Evolutionary conservation across 2,888 invertebrate genomes (phyloP).

Genomic region (Choreutis nemorana): DNA sequence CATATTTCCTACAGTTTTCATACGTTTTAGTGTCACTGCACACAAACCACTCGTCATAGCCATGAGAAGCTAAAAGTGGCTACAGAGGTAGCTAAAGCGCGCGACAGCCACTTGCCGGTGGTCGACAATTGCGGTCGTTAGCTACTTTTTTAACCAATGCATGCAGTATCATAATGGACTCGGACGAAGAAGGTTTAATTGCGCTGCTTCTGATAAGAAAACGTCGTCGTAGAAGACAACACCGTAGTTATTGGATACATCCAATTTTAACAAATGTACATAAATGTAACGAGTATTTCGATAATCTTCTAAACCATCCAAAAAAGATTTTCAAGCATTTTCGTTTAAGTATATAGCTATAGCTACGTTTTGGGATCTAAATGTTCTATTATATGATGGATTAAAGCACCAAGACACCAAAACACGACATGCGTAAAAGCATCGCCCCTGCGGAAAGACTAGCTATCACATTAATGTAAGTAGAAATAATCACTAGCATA

Average conservation of each 20-base stretch:
- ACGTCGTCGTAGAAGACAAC: slow-evolving; percentile 15
- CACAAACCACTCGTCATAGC: too few species aligned
- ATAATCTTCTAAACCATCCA: slow-evolving; percentile 14
- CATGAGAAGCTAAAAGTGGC: too few species aligned
- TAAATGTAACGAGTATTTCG: slow-evolving; percentile 15
- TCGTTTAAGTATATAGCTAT: slow-evolving; percentile 15
- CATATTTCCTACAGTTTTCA: background rate
- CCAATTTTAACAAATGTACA: slow-evolving; percentile 15
- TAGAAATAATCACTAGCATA: slow-evolving; percentile 14
- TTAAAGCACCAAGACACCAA: slow-evolving; percentile 17
- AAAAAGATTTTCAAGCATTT: slow-evolving; percentile 18
- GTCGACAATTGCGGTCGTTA: background rate
- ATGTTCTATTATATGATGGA: slow-evolving; percentile 16
- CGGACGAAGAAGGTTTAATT: slow-evolving; percentile 18
- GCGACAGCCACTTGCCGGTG: too few species aligned
- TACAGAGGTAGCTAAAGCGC: too few species aligned
- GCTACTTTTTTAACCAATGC: too few species aligned
- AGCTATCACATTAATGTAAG: slow-evolving; percentile 16
- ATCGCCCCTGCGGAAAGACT: slow-evolving; percentile 16
- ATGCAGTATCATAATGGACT: slow-evolving; percentile 15
- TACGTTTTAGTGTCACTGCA: background rate
- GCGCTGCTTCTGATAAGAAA: slow-evolving; percentile 16
- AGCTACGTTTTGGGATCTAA: slow-evolving; percentile 17
- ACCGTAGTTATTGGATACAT: slow-evolving; percentile 16
- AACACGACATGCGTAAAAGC: slow-evolving; percentile 17